Evolutionary conservation across 1,140 invertebrate species (phyloP).

Genomic region (Ostrea denselamellosa): DNA sequence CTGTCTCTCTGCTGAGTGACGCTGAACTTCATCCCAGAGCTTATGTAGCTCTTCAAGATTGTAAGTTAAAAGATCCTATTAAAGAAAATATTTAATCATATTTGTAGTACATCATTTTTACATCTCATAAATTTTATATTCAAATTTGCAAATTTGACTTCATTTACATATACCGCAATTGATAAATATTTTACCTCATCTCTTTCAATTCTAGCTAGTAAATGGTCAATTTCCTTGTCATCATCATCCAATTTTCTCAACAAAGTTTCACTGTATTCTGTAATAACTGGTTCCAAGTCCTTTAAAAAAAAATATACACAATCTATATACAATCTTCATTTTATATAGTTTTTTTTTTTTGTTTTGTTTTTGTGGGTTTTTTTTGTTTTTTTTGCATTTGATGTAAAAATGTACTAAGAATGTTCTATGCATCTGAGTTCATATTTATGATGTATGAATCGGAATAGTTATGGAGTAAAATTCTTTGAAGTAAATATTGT

Average conservation of each 20-base stretch:
- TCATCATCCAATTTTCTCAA: slow-evolving; percentile 64
- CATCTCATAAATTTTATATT: background rate
- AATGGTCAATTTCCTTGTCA: slow-evolving; percentile 66
- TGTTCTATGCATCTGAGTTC: background rate
- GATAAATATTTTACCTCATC: slow-evolving; percentile 65
- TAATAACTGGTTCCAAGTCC: slow-evolving; percentile 73
- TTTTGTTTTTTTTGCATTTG: background rate
- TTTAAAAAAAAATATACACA: slow-evolving; percentile 53
- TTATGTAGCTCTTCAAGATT: slow-evolving; percentile 62
- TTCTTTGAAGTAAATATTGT: background rate
- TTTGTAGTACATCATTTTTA: background rate
- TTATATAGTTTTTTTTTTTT: background rate
- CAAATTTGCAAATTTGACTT: background rate
- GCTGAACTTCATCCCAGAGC: slow-evolving; percentile 71
- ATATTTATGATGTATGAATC: background rate
- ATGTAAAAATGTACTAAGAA: background rate
- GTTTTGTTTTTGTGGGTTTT: background rate
- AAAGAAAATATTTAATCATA: slow-evolving; percentile 10
- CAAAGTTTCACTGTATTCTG: slow-evolving; percentile 60
- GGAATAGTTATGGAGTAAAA: no score
- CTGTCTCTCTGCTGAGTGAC: slow-evolving; percentile 67
- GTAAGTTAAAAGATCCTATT: slow-evolving; percentile 67
- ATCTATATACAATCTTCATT: background rate
- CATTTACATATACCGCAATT: background rate
- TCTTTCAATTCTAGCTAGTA: slow-evolving; percentile 67